Percentiles rank a stretch among this genome's conserved stretches.
These are phyloP conservation scores for Parnassius glacialis DNA, from an alignment of 2,888 invertebrate species.

Conservation along the genomic window DNA sequence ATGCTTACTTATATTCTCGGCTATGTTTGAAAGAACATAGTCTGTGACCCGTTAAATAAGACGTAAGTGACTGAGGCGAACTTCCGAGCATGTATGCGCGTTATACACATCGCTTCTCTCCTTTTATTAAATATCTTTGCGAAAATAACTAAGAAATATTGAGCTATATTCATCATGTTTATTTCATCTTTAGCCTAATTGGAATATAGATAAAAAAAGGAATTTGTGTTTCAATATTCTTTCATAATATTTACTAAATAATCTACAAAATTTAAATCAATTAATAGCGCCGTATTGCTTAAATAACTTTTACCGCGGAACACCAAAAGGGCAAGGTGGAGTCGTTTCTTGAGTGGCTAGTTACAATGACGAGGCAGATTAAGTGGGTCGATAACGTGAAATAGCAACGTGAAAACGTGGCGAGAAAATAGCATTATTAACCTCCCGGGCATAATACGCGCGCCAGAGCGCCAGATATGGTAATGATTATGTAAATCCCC, in stretches of 20 bases:
- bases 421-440: conserved; percentile 82
- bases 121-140: conserved; percentile 30
- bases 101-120: conserved; percentile 63
- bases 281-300: conserved; percentile 11
- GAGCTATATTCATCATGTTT: neutral
- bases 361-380: conserved; percentile 78
- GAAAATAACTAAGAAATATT: conserved; percentile 18
- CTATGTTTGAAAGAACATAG: conserved; percentile 67
- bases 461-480: conserved; percentile 80
- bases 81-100: conserved; percentile 70
- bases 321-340: conserved; percentile 56
- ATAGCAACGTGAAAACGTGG: conserved; percentile 80
- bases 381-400: conserved; percentile 77
- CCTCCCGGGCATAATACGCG: conserved; percentile 79
- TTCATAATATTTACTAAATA: no score
- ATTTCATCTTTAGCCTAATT: no score
- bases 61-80: conserved; percentile 65
- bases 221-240: neutral
- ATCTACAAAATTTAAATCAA: conserved; percentile 14
- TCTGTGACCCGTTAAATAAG: conserved; percentile 73
- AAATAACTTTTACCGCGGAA: conserved; percentile 24
- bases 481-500: conserved; percentile 81
- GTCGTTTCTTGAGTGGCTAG: conserved; percentile 69
- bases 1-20: conserved; percentile 50
- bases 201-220: neutral